Base-by-base conservation (phyloP, 2,797 vertebrate species). In the Clarias laeviceps region DNA sequence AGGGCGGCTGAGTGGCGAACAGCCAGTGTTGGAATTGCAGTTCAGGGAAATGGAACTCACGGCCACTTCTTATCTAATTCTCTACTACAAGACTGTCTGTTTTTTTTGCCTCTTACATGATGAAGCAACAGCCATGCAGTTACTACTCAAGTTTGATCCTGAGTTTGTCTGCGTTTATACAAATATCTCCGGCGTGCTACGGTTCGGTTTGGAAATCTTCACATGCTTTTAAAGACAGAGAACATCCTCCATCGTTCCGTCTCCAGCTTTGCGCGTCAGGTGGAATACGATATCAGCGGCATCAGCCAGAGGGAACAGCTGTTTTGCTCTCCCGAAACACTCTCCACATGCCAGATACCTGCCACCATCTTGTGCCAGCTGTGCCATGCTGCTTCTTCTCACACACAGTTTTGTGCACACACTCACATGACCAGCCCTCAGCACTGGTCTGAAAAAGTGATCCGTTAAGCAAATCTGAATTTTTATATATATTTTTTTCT, bases 291-390 rank as follows among this genome's bases (percentile, higher is more conserved):
- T 59, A 76, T 69, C 65, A 85, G 82, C 65, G 22, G 65, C 88
- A 80, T 86, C 74, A 37, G 37, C 77, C 54, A 24, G 84, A 61
- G 74, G 79, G 82, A 83, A 85, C 91, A 92, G 89, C 89, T 91
- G 91, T 89, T 90, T 87, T 85, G 82, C 64, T 70, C 64, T 70
- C 78, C 84, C 77, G 83, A 82, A 89, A 65, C 69, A 66, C 56
- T 83, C 80, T 61, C 79, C 32, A 79, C 40, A 78, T 84, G 86
- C 86, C 83, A 88, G 70, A 73, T 80, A 17, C 86, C 84, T 88
- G 81, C 86, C 86, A 85, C 50, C 69, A 32, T 64, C 73, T 57
- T 69, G 83, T 84, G 83, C 89, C 91, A 91, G 84, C 88, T 89
- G 90, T 80, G 80, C 80, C 80, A 61, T 73, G 54, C 73, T 85